Base-by-base conservation (phyloP, 2,797 vertebrate species). In the Adelosebastes latens region DNA sequence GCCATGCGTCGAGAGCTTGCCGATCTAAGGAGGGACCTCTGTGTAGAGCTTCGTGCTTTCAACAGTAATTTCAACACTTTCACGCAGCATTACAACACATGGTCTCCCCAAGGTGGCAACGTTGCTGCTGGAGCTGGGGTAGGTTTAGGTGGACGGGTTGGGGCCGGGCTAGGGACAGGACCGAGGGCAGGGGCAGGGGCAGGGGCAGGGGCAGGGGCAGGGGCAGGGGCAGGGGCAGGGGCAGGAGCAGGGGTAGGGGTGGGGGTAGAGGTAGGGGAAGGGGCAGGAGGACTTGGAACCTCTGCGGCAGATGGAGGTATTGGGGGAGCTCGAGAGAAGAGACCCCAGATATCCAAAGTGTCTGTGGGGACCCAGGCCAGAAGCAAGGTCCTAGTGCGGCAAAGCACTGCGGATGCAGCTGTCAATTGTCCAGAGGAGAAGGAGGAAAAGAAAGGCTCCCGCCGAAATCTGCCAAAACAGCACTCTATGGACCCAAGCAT, bases 51-150 rank as follows among this genome's bases (percentile, higher is more conserved):
- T 10, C 93, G 95, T 73, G 96, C 96, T 81, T 96, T 96, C 83
- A 96, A 96, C 90, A 96, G 91, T 77, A 95, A 96, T 86, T 96
- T 96, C 66, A 96, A 95, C 77, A 94, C 92, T 29, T 96, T 96
- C 70, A 95, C 96, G 0, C 94, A 96, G 83, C 95, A 95, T 90
- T 96, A 96, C 86, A 96, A 96, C 86, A 96, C 95, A 10, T 96
- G 96, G 96, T 96, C 96, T 62, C 96, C 95, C 8, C 95, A 95
- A 79, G 94, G 86, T 73, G 91, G 75, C 13, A 88, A 73, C 39
- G 14, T 81, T 82, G 80, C 87, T 76, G 79, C 86, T 77, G 91
- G 91, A 81, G 39, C 82, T 49, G 87, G 84, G 20, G 22, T 46
- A 56, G 84, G 81, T 65, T 89, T 89, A 52, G 72, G 60, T 3